Conservation (phyloP, 2,113 vertebrate species). For the Psilopsiagon aurifrons region DNA sequence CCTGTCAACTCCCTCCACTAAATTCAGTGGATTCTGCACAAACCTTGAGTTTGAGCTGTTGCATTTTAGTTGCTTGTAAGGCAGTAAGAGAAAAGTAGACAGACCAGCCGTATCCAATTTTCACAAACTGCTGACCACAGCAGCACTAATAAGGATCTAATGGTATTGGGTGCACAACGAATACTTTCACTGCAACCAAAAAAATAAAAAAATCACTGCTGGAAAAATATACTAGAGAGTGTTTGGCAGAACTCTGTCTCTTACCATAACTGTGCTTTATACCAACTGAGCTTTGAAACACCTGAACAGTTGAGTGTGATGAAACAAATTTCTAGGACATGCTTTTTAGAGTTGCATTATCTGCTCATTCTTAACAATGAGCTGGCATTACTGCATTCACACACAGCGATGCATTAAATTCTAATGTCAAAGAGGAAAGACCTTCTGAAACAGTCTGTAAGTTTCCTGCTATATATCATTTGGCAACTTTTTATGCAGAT, state of each 20-base stretch:
- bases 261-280: neutral
- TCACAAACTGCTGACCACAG: slow-evolving; percentile 66
- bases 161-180: neutral
- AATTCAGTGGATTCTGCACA: neutral
- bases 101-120: slow-evolving; percentile 8
- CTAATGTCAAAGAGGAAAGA: neutral
- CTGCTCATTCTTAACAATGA: neutral
- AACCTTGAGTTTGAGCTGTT: neutral
- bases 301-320: neutral
- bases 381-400: neutral
- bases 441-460: neutral
- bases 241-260: neutral
- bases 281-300: neutral
- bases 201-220: neutral
- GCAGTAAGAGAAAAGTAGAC: slow-evolving; percentile 34
- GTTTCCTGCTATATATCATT: neutral
- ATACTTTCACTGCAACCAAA: neutral
- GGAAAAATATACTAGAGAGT: neutral
- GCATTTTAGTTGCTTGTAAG: slow-evolving; percentile 31
- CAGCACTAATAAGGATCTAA: slow-evolving; percentile 43
- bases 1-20: neutral
- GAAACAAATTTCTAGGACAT: neutral
- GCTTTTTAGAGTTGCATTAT: neutral
- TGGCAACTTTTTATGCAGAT: neutral
- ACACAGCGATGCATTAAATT: neutral